phyloP scores from a whole-genome alignment of 2,113 vertebrate genomes.

The Gasterosteus nipponicus region DNA sequence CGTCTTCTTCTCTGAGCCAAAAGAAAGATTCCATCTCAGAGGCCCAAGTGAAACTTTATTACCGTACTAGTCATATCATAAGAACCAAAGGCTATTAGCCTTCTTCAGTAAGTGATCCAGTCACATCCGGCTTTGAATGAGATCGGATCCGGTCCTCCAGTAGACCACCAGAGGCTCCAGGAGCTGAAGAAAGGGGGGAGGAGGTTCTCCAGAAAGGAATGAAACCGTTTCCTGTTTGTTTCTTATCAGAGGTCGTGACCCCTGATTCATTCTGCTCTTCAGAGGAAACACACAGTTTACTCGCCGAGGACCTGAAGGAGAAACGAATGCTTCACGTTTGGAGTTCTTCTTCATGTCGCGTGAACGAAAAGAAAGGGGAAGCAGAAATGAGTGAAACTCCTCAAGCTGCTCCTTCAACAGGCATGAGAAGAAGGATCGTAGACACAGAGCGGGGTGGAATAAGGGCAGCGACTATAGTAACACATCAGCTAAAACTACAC shows the following conservation, averaged over 20 bases:
- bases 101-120: no score
- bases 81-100: no score
- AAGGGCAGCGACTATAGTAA: neutral
- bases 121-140: no score
- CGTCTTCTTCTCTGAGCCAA: no score
- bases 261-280: neutral
- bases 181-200: neutral
- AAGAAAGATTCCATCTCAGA: no score
- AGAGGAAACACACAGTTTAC: neutral
- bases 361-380: neutral
- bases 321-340: neutral
- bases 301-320: neutral
- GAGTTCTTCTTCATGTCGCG: neutral
- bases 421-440: neutral
- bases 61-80: no score
- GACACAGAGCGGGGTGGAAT: neutral
- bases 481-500: no score
- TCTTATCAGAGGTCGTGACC: constrained; percentile 7
- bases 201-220: neutral
- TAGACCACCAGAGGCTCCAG: neutral
- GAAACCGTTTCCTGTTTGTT: constrained; percentile 40
- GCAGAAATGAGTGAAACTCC: neutral
- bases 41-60: no score
- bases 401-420: neutral
- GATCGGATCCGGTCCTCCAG: no score